Evolutionary conservation across 2,797 vertebrate species (phyloP).

Genomic region (Falco novaeseelandiae): DNA sequence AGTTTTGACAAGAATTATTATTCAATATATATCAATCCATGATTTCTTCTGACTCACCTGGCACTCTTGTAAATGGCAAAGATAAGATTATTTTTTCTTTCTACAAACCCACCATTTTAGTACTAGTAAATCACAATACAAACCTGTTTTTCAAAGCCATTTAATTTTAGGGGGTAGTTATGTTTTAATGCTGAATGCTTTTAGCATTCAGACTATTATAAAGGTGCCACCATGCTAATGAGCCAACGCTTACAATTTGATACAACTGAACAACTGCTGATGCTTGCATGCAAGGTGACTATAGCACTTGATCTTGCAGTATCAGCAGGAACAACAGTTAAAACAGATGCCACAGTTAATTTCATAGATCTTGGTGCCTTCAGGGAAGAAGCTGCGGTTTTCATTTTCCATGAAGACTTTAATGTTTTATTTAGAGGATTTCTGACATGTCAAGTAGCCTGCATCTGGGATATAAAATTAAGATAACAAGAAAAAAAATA

Average conservation of each 20-base stretch:
- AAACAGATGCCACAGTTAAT: neutral
- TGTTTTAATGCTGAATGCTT: neutral
- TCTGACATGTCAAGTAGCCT: neutral
- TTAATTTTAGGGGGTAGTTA: neutral
- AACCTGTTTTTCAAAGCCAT: neutral
- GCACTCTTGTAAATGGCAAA: neutral
- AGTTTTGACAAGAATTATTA: neutral
- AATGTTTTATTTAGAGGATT: constrained; percentile 8
- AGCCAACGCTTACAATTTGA: neutral
- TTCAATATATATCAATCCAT: neutral
- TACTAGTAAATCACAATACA: neutral
- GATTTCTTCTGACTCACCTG: neutral
- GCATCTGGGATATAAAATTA: neutral
- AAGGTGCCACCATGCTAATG: neutral
- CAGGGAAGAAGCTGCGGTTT: neutral
- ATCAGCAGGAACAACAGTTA: constrained; percentile 35
- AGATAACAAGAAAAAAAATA: neutral
- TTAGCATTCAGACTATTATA: constrained; percentile 17
- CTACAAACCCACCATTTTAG: neutral
- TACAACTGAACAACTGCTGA: constrained; percentile 1
- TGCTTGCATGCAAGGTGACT: neutral
- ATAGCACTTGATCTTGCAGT: neutral
- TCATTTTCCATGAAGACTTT: neutral
- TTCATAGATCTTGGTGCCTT: neutral
- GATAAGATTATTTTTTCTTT: neutral